Evolutionary conservation across 2,113 vertebrate species (phyloP).

Genomic region (Panthera uncia): DNA sequence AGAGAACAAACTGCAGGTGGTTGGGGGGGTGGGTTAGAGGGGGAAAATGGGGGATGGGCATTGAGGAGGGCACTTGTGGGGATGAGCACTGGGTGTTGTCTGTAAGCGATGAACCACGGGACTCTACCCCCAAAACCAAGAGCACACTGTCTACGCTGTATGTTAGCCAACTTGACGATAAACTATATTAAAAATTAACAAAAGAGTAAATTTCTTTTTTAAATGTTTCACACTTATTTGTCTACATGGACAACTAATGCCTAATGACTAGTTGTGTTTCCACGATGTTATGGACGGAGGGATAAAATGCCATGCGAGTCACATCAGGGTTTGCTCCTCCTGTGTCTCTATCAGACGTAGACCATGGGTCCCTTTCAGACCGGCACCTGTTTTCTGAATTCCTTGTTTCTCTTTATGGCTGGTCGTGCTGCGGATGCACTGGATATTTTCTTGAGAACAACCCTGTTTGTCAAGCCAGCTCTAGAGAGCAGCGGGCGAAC

Average conservation of each 20-base stretch:
- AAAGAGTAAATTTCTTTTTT: neutral
- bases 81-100: no score
- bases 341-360: neutral
- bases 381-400: neutral
- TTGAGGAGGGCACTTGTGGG: no score
- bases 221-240: neutral
- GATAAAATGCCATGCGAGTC: fast-evolving
- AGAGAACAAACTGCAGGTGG: no score
- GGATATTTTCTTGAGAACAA: neutral
- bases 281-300: fast-evolving
- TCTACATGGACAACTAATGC: neutral
- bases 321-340: fast-evolving
- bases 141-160: no score
- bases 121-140: no score
- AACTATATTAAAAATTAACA: no score
- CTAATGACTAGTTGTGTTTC: neutral
- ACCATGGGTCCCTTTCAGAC: neutral
- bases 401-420: neutral
- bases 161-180: no score
- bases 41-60: no score
- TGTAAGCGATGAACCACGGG: no score
- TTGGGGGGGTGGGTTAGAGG: no score
- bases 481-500: neutral
- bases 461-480: no score
- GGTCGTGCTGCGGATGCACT: fast-evolving